These are phyloP conservation scores for Tenebrosternarchus preto DNA, from an alignment of 2,113 vertebrate genomes.

Conservation along the genomic window DNA sequence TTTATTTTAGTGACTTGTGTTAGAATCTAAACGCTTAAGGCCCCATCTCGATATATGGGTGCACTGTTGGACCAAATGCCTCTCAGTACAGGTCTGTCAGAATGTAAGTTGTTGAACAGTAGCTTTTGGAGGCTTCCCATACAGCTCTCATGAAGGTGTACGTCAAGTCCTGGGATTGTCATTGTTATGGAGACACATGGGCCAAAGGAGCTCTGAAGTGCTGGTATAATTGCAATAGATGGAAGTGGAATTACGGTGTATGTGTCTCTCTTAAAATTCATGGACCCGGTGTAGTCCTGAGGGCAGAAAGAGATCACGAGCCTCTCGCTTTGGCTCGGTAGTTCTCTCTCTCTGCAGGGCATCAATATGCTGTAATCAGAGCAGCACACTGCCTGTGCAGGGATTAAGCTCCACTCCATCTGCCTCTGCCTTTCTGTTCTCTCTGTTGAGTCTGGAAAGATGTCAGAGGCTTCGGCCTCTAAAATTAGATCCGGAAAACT, in stretches of 20 bases:
- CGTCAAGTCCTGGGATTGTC: conserved; percentile 5
- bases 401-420: background rate
- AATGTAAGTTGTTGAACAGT: background rate
- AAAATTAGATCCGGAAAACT: conserved; percentile 56
- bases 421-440: background rate
- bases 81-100: no score
- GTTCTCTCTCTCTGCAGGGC: conserved; percentile 26
- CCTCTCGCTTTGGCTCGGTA: conserved; percentile 3
- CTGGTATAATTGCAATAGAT: conserved; percentile 62
- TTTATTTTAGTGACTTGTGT: background rate
- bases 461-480: conserved; percentile 43
- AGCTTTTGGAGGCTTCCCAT: conserved; percentile 9
- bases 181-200: conserved; percentile 59
- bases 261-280: conserved; percentile 61
- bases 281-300: conserved; percentile 32
- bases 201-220: conserved; percentile 46
- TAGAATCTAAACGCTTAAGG: background rate
- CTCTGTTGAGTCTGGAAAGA: conserved; percentile 13
- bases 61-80: conserved; percentile 6
- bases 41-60: background rate
- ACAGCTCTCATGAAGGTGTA: background rate
- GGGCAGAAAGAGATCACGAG: conserved; percentile 30
- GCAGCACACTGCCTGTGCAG: background rate
- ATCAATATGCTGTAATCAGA: conserved; percentile 42
- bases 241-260: conserved; percentile 49